Base-by-base conservation (phyloP, 1,140 invertebrate species). In the Pectinophora gossypiella region DNA sequence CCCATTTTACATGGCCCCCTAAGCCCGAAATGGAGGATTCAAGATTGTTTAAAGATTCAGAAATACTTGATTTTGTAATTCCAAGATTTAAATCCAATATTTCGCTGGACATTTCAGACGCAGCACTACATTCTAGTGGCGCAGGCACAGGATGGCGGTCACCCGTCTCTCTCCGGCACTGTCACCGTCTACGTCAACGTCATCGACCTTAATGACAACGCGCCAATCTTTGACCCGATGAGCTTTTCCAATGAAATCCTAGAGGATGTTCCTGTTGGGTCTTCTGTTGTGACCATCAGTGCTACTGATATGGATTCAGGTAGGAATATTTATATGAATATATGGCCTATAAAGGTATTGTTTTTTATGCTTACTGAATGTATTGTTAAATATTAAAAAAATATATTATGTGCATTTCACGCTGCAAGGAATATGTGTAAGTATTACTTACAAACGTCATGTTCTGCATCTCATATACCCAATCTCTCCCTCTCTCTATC, bases 171-270 rank as follows among this genome's bases (percentile, higher is more conserved):
- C n/a, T 97, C 96, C 0, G 96, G 95, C 19, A 97, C 96, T 2
- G 91, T 96, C 6, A 97, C 95, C 0, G 95, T 97, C 7, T 97
- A 97, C 85, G 94, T 98, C 76, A 97, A 98, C 87, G 95, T 99
- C 0, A 87, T 97, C 23, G 97, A 99, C 77, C 89, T 98, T 18
- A 99, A 99, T 79, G 98, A 99, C 88, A 99, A 99, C 76, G 91
- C 95, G 0, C 97, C 98, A 0, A 89, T 96, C 27, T 99, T 99
- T 76, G 94, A 97, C 70, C 93, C 95, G 0, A 95, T 97, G 88
- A 94, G 94, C 47, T 96, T 97, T 82, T 94, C 92, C 16, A 93
- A 94, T 59, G 96, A 97, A 68, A 90, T 99, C 40, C 91, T 92
- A 58, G 98, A 99, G 84, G 96, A 98, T 69, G 91, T 94, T 6